Percentiles rank a stretch among this genome's conserved stretches.
Conservation (phyloP, 2,888 invertebrate genomes). For the Lasius fuliginosus region DNA sequence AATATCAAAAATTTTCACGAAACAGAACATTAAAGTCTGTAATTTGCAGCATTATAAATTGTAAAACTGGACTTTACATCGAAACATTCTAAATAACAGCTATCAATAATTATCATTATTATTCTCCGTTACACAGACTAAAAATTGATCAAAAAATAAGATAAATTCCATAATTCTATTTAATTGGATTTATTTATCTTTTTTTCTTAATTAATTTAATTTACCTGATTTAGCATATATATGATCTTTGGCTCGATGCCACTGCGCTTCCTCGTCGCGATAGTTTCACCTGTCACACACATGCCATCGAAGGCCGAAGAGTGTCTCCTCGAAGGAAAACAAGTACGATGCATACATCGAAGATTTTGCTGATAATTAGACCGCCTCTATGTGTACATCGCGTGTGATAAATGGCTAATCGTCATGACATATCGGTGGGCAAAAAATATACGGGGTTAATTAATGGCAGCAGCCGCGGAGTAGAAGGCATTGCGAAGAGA, state of each 20-base stretch:
- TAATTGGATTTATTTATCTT: not conserved
- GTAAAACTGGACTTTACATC: not conserved
- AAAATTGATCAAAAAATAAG: not conserved
- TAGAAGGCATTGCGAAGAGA: constrained; percentile 29
- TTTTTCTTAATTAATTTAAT: not conserved
- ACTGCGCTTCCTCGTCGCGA: not conserved
- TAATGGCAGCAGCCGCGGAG: constrained; percentile 64
- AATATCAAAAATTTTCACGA: not conserved
- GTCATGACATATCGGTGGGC: constrained; percentile 50
- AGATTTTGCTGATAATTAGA: constrained; percentile 78
- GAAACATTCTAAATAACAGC: not conserved
- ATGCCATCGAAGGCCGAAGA: not conserved
- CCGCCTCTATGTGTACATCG: constrained; percentile 67
- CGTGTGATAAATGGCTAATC: constrained; percentile 79
- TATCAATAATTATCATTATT: not conserved
- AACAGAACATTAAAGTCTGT: not conserved
- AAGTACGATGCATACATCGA: constrained; percentile 48
- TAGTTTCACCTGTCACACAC: constrained; percentile 49
- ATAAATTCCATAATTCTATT: not conserved
- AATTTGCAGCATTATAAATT: constrained; percentile 16
- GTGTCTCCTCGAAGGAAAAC: constrained; percentile 16
- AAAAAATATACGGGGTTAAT: constrained; percentile 71
- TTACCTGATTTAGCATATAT: not conserved
- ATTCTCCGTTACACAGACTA: not conserved
- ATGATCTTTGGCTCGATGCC: constrained; percentile 7